These are phyloP conservation scores for Lates calcarifer DNA, from an alignment of 2,113 vertebrate genomes.

Conservation along the genomic window DNA sequence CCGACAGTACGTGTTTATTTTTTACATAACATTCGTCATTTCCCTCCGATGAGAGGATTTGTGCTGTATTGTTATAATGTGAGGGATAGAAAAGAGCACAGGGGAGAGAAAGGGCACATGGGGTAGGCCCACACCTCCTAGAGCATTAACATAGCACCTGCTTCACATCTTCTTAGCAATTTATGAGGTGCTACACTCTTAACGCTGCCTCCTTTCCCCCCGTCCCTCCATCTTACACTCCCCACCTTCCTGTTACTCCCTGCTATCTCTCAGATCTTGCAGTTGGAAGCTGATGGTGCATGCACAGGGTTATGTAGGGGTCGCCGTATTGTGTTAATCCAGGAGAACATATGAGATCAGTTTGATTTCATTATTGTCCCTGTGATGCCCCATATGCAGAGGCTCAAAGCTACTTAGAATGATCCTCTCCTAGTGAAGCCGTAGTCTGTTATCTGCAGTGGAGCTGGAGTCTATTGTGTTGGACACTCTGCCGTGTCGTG, in stretches of 20 bases:
- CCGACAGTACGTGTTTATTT: neutral
- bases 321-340: constrained; percentile 74
- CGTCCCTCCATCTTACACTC: constrained; percentile 26
- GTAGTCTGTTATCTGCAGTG: constrained; percentile 55
- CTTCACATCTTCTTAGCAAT: constrained; percentile 78
- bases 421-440: constrained; percentile 66
- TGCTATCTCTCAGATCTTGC: constrained; percentile 54
- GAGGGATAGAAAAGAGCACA: constrained; percentile 3
- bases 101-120: constrained; percentile 12
- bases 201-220: constrained; percentile 20
- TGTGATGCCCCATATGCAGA: constrained; percentile 62
- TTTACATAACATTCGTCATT: neutral
- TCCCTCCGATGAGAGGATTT: constrained; percentile 1
- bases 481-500: constrained; percentile 47
- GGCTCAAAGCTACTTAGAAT: constrained; percentile 69
- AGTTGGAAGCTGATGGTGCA: constrained; percentile 48
- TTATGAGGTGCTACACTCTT: constrained; percentile 68
- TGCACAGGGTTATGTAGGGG: constrained; percentile 62
- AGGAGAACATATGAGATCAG: constrained; percentile 71
- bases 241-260: constrained; percentile 10
- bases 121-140: constrained; percentile 27
- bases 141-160: constrained; percentile 80
- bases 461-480: constrained; percentile 59
- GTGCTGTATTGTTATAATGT: constrained; percentile 31
- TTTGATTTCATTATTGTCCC: constrained; percentile 76